Percentiles rank a stretch among this genome's conserved stretches.
Conservation (phyloP, 2,113 vertebrate genomes). For the Lutjanus erythropterus region DNA sequence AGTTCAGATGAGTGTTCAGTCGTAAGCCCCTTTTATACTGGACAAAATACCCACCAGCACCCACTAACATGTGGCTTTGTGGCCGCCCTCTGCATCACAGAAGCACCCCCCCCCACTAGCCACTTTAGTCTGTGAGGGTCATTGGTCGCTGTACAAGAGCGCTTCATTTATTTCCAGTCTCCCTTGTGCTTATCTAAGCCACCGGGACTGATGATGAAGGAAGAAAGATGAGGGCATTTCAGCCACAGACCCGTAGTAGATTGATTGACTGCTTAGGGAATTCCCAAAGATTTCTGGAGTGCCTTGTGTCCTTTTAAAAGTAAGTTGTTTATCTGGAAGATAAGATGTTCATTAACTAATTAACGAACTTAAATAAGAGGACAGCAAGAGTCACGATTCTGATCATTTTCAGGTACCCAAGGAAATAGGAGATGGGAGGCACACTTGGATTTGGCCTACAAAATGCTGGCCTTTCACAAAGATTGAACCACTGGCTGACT, state of each 20-base stretch:
- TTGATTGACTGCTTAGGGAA: background rate
- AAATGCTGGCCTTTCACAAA: background rate
- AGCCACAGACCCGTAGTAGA: background rate
- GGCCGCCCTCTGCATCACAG: too few species aligned
- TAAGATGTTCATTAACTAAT: background rate
- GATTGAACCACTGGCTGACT: background rate
- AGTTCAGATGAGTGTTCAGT: background rate
- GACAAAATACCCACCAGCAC: too few species aligned
- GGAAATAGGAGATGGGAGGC: background rate
- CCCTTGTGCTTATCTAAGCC: constrained; percentile 38
- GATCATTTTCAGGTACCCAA: background rate
- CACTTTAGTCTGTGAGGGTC: constrained; percentile 39
- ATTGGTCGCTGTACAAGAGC: constrained; percentile 32
- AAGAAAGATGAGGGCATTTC: constrained; percentile 15
- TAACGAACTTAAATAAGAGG: background rate
- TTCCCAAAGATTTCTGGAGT: background rate
- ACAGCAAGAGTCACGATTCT: background rate
- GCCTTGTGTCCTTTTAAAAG: background rate
- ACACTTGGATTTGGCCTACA: background rate
- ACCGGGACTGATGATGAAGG: constrained; percentile 2
- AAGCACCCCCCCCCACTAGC: background rate
- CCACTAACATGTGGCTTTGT: too few species aligned
- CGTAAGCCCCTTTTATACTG: too few species aligned
- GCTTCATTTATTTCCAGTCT: constrained; percentile 42
- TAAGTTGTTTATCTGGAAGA: background rate